phyloP scores from a whole-genome alignment of 1,140 invertebrate genomes.

The Paracyclopina nana region DNA sequence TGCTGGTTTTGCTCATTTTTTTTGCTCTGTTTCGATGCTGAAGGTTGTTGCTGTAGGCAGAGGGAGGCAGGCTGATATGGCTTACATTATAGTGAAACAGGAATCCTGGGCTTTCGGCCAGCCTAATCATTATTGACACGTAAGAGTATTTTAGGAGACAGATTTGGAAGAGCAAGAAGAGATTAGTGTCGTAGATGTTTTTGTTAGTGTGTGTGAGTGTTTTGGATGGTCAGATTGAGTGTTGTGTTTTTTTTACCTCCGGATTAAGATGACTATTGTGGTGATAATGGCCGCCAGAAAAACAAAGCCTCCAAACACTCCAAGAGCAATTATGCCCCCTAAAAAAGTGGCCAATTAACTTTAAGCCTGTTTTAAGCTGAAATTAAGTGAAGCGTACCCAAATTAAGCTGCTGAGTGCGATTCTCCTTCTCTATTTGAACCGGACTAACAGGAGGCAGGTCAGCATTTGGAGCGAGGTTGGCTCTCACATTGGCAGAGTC shows the following conservation, averaged over 20 bases:
- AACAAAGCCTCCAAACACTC: constrained; percentile 70
- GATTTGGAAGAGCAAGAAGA: neutral
- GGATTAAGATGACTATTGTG: constrained; percentile 62
- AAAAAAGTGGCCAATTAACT: constrained; percentile 21
- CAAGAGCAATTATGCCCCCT: constrained; percentile 65
- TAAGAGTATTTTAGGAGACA: neutral
- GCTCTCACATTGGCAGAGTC: constrained; percentile 12
- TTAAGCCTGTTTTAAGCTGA: constrained; percentile 17
- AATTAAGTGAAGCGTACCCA: constrained; percentile 1
- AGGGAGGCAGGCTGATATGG: neutral
- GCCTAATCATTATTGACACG: neutral
- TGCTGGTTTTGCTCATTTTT: too few relatives aligned
- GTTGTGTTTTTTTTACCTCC: constrained; percentile 43
- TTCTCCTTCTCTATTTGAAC: neutral
- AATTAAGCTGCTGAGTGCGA: neutral
- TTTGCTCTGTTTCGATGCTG: too few relatives aligned
- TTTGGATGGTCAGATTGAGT: neutral
- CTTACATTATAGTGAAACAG: neutral
- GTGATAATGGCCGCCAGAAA: constrained; percentile 71
- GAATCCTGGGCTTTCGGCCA: neutral
- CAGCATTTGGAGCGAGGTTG: neutral
- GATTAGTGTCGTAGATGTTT: neutral
- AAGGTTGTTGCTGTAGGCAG: too few relatives aligned
- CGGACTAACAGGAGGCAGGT: neutral
- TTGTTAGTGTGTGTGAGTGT: neutral